Evolutionary conservation across 2,888 invertebrate species (phyloP), one percentile per base, ranked within the genome.

Genomic region (Electrophaes corylata): DNA sequence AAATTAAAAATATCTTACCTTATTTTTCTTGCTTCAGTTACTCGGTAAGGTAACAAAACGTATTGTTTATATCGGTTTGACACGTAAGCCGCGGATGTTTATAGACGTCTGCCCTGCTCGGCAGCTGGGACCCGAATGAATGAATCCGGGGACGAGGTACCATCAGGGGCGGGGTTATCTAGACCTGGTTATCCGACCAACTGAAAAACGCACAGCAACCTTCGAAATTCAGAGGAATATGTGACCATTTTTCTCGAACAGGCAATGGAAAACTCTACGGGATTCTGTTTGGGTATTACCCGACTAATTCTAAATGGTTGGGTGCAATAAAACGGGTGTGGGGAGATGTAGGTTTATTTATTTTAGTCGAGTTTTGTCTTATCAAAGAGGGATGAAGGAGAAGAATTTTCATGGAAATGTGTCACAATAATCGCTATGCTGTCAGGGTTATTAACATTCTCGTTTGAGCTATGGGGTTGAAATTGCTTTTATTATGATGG

Each of bases 151-250:
- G 86, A 84, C 79, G 71, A 82, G 68, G 70, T 64, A 40, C 62
- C 64, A 80, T 31, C 31, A 62, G 83, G 85, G 90, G 89, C 84
- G 88, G 87, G 86, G 86, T 87, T 72, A 69, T 65, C 69, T 74
- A 69, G 73, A 67, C 66, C 58, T 49, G 52, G 64, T 45, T 65
- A 83, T 65, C 75, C 81, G 31, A 35, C 78, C 61, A 61, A 78
- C 62, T 77, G 41, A 31, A 77, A 79, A 72, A 78, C 64, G 47
- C 57, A 12, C 10, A 1, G 11, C 3, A 2, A 1, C 5, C 31
- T 41, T 19, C 1, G 39, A n/a, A 18, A 55, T 39, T 33, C 35
- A 46, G 45, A 41, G 39, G 46, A 62, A 60, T 68, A 58, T 58
- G 19, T 18, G 57, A 16, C 75, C 59, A 57, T 46, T 61, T n/a